Conservation (phyloP, 2,888 invertebrate species). For the Epistrophella euchroma region DNA sequence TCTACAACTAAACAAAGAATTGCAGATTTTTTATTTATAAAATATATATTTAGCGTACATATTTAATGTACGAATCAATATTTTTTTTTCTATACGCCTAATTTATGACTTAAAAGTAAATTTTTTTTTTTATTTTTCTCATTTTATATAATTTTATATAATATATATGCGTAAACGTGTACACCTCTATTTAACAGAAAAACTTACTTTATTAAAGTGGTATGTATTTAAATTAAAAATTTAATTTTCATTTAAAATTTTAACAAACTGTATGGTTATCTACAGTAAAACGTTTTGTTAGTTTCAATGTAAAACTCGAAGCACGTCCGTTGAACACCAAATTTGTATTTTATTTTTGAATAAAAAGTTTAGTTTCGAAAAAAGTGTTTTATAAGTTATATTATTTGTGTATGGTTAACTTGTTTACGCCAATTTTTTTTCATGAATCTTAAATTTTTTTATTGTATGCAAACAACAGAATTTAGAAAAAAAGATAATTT, state of each 20-base stretch:
- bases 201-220: background rate
- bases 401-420: too few relatives aligned
- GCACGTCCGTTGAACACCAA: conserved; percentile 16
- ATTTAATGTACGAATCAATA: conserved; percentile 20
- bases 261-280: background rate
- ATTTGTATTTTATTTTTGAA: conserved; percentile 31
- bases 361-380: conserved; percentile 9
- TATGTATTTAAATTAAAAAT: background rate
- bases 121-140: conserved; percentile 15
- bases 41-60: conserved; percentile 1
- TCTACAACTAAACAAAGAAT: conserved; percentile 9
- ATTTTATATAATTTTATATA: background rate
- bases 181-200: background rate
- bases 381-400: background rate
- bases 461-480: too few relatives aligned
- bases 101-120: conserved; percentile 39
- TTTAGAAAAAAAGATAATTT: too few relatives aligned
- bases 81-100: conserved; percentile 25
- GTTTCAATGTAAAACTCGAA: background rate
- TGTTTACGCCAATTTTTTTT: too few relatives aligned
- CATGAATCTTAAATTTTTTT: too few relatives aligned
- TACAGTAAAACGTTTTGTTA: background rate
- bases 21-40: conserved; percentile 34
- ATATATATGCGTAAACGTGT: conserved; percentile 1
- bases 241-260: background rate